Conservation (phyloP, 2,113 vertebrate species). For the Hippocampus zosterae region DNA sequence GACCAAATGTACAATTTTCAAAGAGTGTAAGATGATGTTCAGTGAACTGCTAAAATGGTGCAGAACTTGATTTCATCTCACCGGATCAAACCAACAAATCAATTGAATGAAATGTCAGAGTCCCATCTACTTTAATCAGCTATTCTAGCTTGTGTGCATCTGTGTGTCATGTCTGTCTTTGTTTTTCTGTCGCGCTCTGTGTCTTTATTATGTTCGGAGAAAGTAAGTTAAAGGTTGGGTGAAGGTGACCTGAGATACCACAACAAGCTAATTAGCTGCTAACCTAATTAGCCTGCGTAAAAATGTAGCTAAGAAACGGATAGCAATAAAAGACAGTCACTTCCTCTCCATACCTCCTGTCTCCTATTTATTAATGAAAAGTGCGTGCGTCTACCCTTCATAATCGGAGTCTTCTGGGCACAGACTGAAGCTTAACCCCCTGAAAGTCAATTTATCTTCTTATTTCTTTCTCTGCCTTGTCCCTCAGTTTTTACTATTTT, state of each 20-base stretch:
- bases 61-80: conserved; percentile 53
- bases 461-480: conserved; percentile 22
- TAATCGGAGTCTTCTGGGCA: conserved; percentile 63
- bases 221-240: conserved; percentile 43
- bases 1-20: not conserved
- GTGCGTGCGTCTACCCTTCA: conserved; percentile 49
- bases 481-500: conserved; percentile 24
- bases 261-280: conserved; percentile 62
- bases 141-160: conserved; percentile 25
- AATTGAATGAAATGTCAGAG: conserved; percentile 56
- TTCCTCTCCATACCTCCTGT: conserved; percentile 18
- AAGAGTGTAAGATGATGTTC: not conserved
- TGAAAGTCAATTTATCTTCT: conserved; percentile 64
- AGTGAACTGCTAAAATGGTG: conserved; percentile 12
- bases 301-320: conserved; percentile 29
- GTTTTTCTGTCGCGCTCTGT: conserved; percentile 21
- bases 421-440: conserved; percentile 63
- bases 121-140: conserved; percentile 28
- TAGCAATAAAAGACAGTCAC: conserved; percentile 14
- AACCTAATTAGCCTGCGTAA: conserved; percentile 63
- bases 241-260: conserved; percentile 65
- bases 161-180: conserved; percentile 9
- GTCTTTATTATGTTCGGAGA: conserved; percentile 36
- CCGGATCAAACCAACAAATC: conserved; percentile 42
- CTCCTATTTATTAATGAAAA: conserved; percentile 60